A percentile compares a stretch with the other conserved stretches of the same genome.
Evolutionary conservation across 2,888 invertebrate species (phyloP).

Genomic region (Caenorhabditis macrosperma): DNA sequence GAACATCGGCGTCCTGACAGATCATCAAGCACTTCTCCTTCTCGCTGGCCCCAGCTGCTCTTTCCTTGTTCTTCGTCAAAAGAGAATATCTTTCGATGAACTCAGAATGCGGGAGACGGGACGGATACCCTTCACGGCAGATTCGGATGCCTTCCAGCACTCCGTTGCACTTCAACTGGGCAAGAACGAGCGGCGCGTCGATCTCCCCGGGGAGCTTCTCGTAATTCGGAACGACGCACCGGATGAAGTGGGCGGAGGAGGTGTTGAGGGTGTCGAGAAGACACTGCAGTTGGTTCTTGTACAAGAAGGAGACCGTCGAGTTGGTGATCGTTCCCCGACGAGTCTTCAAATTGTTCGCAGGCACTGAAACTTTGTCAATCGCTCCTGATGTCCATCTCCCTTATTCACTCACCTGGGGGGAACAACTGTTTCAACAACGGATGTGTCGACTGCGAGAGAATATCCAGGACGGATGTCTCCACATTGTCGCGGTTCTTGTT

Average conservation of each 20-base stretch:
- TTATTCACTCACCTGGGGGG: too few species aligned
- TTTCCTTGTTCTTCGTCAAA: conserved; percentile 54
- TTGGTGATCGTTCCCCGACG: conserved; percentile 66
- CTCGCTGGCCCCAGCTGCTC: conserved; percentile 20
- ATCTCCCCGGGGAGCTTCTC: conserved; percentile 74
- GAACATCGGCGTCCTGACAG: conserved; percentile 55
- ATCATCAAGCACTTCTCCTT: conserved; percentile 42
- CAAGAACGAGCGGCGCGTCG: conserved; percentile 73
- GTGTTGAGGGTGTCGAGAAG: conserved; percentile 77
- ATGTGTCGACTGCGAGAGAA: conserved; percentile 72
- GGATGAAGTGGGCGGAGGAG: conserved; percentile 79
- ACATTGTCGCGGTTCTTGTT: conserved; percentile 81
- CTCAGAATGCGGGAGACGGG: conserved; percentile 99
- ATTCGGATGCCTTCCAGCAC: conserved; percentile 99
- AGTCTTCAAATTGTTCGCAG: conserved; percentile 39
- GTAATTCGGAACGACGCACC: conserved; percentile 81
- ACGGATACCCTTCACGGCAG: conserved; percentile 98
- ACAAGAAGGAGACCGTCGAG: conserved; percentile 65
- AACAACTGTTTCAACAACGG: conserved; percentile 71
- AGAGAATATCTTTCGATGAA: conserved; percentile 94
- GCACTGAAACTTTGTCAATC: too few species aligned
- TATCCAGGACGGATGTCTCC: conserved; percentile 78
- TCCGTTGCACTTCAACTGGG: conserved; percentile 89
- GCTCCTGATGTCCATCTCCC: too few species aligned
- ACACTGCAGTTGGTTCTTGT: conserved; percentile 75